phyloP scores from a whole-genome alignment of 2,888 invertebrate species.

The Oscheius onirici region DNA sequence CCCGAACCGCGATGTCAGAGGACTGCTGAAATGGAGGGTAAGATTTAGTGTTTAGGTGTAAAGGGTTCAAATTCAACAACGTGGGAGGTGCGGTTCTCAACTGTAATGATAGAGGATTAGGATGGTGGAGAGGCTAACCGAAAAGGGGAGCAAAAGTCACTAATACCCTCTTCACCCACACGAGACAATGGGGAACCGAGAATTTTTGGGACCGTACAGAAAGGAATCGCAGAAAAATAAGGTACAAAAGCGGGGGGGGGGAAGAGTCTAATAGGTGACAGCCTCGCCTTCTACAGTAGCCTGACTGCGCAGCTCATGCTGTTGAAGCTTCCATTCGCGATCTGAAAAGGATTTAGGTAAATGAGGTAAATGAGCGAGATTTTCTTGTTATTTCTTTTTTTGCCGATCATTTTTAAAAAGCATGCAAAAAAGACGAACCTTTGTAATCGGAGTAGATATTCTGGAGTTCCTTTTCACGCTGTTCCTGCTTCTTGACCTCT shows the following conservation, averaged over 20 bases:
- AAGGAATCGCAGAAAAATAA: not conserved
- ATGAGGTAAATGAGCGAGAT: not conserved
- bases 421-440: constrained; percentile 38
- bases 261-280: constrained; percentile 74
- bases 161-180: constrained; percentile 34
- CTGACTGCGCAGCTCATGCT: constrained; percentile 41
- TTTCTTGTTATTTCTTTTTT: no score
- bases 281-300: constrained; percentile 78
- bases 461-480: constrained; percentile 90
- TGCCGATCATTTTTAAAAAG: not conserved
- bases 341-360: no score
- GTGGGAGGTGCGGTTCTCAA: constrained; percentile 11
- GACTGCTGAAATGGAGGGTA: not conserved
- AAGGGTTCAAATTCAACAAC: not conserved
- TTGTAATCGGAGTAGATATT: constrained; percentile 82
- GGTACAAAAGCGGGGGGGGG: not conserved
- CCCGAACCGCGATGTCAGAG: constrained; percentile 22
- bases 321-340: constrained; percentile 50
- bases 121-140: constrained; percentile 5
- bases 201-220: not conserved
- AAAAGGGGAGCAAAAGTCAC: constrained; percentile 32
- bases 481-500: constrained; percentile 59
- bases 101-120: constrained; percentile 34
- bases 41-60: not conserved
- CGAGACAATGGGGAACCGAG: not conserved